Percentiles rank a stretch among this genome's conserved stretches.
These are phyloP conservation scores for Trinectes maculatus DNA, from an alignment of 2,113 vertebrate genomes.

Conservation along the genomic window DNA sequence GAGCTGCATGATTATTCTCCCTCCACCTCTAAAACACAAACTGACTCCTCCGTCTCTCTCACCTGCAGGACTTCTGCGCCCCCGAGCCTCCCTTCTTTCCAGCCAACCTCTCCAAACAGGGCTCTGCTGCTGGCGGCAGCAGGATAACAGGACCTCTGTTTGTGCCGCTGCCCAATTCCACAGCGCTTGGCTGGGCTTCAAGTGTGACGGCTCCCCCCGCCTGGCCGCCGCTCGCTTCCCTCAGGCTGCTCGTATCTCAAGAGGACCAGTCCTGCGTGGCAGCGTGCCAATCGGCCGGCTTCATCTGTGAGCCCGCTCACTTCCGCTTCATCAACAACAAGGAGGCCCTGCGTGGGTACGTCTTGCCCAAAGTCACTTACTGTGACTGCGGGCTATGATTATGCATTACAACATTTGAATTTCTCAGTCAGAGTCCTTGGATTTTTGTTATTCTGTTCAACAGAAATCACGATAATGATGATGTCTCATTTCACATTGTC, in stretches of 20 bases:
- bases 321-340: conserved; percentile 94
- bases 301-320: conserved; percentile 93
- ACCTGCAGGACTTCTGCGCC: conserved; percentile 89
- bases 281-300: conserved; percentile 83
- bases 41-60: not conserved
- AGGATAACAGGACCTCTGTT: conserved; percentile 71
- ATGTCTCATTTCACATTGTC: not conserved
- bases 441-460: not conserved
- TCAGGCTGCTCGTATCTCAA: conserved; percentile 86
- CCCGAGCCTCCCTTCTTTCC: conserved; percentile 62
- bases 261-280: conserved; percentile 87
- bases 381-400: not conserved
- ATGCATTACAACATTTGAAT: not conserved
- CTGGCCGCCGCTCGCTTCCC: conserved; percentile 89
- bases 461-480: not conserved
- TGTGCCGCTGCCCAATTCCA: conserved; percentile 85
- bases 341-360: conserved; percentile 89
- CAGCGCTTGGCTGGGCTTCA: conserved; percentile 85
- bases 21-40: not conserved
- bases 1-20: not conserved
- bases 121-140: conserved; percentile 62
- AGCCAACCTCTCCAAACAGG: conserved; percentile 74
- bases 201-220: conserved; percentile 68
- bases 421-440: not conserved
- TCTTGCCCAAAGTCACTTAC: not conserved